These are phyloP conservation scores for Zootoca vivipara DNA, from an alignment of 2,113 vertebrate genomes.

Conservation along the genomic window DNA sequence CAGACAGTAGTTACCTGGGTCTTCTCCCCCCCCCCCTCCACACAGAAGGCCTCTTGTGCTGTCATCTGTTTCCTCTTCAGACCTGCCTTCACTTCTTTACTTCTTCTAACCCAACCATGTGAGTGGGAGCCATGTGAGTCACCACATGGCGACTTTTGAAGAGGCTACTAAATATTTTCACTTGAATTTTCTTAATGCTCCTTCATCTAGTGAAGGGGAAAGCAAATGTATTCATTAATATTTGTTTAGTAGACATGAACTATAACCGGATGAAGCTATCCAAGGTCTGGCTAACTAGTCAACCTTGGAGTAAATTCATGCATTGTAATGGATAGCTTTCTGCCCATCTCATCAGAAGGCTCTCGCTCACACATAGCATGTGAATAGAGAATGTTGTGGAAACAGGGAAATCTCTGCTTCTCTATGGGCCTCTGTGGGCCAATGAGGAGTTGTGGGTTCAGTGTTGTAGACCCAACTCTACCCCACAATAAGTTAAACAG, in stretches of 20 bases:
- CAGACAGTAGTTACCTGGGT: too few species aligned
- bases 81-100: neutral
- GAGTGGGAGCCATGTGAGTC: neutral
- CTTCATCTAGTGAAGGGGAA: neutral
- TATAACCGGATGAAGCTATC: neutral
- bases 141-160: neutral
- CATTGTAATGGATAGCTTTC: neutral
- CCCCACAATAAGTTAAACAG: too few species aligned
- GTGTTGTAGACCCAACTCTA: too few species aligned
- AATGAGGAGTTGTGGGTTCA: too few species aligned
- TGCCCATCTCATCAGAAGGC: neutral
- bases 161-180: neutral
- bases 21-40: too few species aligned
- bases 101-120: neutral
- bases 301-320: neutral
- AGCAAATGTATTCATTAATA: neutral
- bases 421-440: too few species aligned
- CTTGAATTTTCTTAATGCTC: neutral
- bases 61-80: neutral
- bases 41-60: neutral
- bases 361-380: neutral
- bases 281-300: neutral
- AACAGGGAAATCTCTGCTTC: neutral
- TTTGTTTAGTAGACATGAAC: neutral
- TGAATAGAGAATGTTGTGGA: too few species aligned